phyloP scores from a whole-genome alignment of 2,797 vertebrate species.

The Lateolabrax maculatus region DNA sequence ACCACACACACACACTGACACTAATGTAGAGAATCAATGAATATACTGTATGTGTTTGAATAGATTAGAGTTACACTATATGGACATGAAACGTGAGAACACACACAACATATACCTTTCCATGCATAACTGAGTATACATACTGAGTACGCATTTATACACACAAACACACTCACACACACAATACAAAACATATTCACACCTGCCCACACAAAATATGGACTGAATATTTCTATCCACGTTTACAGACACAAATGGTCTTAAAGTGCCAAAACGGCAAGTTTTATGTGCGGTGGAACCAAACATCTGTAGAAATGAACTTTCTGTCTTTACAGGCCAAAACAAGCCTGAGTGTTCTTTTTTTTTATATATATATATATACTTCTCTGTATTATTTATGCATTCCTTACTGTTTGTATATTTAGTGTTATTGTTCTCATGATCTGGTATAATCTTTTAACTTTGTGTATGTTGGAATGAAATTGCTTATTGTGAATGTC shows the following conservation, averaged over 20 bases:
- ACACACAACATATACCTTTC: constrained; percentile 57
- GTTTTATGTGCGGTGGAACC: constrained; percentile 67
- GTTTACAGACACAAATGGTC: constrained; percentile 87
- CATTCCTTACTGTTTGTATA: constrained; percentile 25
- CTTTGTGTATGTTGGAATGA: constrained; percentile 38
- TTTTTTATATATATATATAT: constrained; percentile 19
- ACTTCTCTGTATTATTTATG: constrained; percentile 35
- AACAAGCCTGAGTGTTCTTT: constrained; percentile 16
- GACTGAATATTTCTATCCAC: constrained; percentile 78
- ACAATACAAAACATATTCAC: constrained; percentile 59
- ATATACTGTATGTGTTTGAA: constrained; percentile 82
- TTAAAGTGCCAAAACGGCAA: constrained; percentile 82
- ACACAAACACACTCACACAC: constrained; percentile 42
- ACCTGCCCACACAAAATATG: constrained; percentile 74
- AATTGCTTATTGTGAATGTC: constrained; percentile 27
- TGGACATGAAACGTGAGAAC: constrained; percentile 74
- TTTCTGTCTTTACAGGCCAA: constrained; percentile 24
- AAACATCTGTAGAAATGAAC: constrained; percentile 74
- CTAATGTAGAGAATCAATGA: constrained; percentile 80
- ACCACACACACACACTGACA: constrained; percentile 46
- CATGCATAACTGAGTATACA: constrained; percentile 30
- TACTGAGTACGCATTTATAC: too few species aligned
- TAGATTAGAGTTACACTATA: constrained; percentile 79
- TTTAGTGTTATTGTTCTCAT: neutral
- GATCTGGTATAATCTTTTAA: constrained; percentile 13